Evolutionary conservation across 2,888 invertebrate species (phyloP).

Genomic region (Morinoia aosen): DNA sequence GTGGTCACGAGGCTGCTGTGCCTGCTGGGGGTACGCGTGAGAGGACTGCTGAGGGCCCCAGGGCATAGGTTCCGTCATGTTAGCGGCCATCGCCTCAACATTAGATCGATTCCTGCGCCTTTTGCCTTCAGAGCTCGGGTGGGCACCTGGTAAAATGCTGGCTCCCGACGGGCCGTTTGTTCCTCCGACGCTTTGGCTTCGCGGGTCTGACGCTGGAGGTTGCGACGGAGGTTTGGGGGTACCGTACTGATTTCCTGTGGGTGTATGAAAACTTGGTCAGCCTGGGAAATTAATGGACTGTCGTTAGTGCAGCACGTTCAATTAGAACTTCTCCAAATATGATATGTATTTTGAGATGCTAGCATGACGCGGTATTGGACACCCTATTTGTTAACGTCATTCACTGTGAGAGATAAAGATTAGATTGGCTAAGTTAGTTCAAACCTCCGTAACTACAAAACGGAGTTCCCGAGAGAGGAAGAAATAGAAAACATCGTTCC

Average conservation of each 20-base stretch:
- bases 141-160: slow-evolving; percentile 73
- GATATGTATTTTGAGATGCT: background rate
- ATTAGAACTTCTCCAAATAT: background rate
- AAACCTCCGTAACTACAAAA: no score
- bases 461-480: no score
- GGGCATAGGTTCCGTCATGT: slow-evolving; percentile 70
- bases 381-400: background rate
- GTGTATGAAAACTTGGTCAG: background rate
- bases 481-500: no score
- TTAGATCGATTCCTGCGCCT: slow-evolving; percentile 75
- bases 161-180: slow-evolving; percentile 68
- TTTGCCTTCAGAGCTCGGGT: slow-evolving; percentile 75
- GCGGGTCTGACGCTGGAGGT: slow-evolving; percentile 68
- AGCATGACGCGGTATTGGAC: background rate
- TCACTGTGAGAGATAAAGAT: background rate
- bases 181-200: slow-evolving; percentile 69
- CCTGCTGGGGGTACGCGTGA: background rate
- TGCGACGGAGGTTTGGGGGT: slow-evolving; percentile 75
- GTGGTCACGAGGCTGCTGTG: background rate
- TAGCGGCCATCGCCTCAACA: slow-evolving; percentile 75
- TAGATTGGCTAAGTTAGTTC: no score
- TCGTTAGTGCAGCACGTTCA: background rate
- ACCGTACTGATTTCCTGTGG: slow-evolving; percentile 76
- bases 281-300: background rate
- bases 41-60: slow-evolving; percentile 13